Base-by-base conservation (phyloP, 2,113 vertebrate species). In the Oophaga pumilio region DNA sequence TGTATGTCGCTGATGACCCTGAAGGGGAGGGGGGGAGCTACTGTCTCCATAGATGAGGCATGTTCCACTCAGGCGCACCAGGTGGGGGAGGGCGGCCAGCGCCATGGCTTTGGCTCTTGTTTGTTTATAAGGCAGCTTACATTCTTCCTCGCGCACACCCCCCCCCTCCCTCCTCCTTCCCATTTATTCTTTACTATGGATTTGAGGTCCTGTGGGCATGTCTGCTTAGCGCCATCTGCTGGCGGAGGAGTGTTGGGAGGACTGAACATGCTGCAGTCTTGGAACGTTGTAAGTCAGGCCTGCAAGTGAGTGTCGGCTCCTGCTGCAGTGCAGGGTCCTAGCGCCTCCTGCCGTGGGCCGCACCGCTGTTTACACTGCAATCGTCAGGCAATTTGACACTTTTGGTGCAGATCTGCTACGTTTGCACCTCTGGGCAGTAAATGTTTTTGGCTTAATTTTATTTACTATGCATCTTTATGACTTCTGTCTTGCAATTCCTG, bases 121-220 rank as follows among this genome's bases (percentile, higher is more conserved):
- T 81, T 59, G 78, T 74, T 82, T 87, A 73, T 81, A 49, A 87
- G 57, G 78, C 79, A 49, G 66, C 68, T 74, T 82, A 71, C 71
- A 81, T 81, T 57, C 52, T 80, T 87, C 12, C 28, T 8, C 60
- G 60, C 85, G 6, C 85, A 15, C 66, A 78, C 85, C 17, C 68
- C 78, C 62, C 76, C 5, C 22, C 50, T 9, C 10, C 76, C 24
- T 24, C 10, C 24, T 49, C 20, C 18, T 50, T 50, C 18, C 56
- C 77, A 24, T n/a, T 28, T 53, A 49, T 49, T 79, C 82, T 85
- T 18, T 33, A 59, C 85, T 62, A 60, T 78, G 60, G 85, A 12
- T 73, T 9, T 43, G 14, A 18, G 18, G 85, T 15, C 56, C 49
- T 76, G 7, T 18, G 59, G 26, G 22, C n/a, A 4, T 68, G 22